Evolutionary conservation across 2,888 invertebrate genomes (phyloP).

Genomic region (Tricholauxania praeusta): DNA sequence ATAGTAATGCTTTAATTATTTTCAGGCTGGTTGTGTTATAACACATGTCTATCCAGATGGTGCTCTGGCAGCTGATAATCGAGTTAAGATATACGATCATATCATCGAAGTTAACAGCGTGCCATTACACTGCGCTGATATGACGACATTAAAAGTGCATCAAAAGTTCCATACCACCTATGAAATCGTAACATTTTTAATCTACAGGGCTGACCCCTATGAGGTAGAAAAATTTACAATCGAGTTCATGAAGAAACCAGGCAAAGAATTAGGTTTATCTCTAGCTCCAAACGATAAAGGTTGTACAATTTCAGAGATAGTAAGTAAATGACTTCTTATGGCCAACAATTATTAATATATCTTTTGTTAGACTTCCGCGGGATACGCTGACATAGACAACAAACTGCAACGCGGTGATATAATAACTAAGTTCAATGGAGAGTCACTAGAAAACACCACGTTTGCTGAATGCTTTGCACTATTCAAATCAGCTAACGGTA

Average conservation of each 20-base stretch:
- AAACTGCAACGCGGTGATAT: constrained; percentile 93
- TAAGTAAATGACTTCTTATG: constrained; percentile 69
- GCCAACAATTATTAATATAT: background rate
- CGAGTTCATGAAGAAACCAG: constrained; percentile 88
- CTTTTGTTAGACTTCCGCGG: constrained; percentile 80
- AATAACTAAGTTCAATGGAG: constrained; percentile 88
- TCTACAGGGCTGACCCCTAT: constrained; percentile 83
- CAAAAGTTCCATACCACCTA: constrained; percentile 86
- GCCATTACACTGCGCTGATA: constrained; percentile 77
- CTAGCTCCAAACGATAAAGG: constrained; percentile 85
- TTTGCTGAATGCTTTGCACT: constrained; percentile 90
- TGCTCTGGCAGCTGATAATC: constrained; percentile 89
- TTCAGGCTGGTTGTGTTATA: constrained; percentile 88
- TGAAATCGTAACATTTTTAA: constrained; percentile 83
- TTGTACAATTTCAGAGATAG: constrained; percentile 93
- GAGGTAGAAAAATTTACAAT: constrained; percentile 83
- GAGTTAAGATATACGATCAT: constrained; percentile 93
- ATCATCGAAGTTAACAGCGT: constrained; percentile 89
- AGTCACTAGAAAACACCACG: constrained; percentile 80
- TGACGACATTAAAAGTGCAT: constrained; percentile 86
- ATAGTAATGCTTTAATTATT: constrained; percentile 1
- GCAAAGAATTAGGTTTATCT: constrained; percentile 89
- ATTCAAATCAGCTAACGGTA: constrained; percentile 88
- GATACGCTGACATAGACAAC: constrained; percentile 88
- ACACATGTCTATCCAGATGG: constrained; percentile 95